phyloP scores from a whole-genome alignment of 1,140 invertebrate species.

The Lineus longissimus region DNA sequence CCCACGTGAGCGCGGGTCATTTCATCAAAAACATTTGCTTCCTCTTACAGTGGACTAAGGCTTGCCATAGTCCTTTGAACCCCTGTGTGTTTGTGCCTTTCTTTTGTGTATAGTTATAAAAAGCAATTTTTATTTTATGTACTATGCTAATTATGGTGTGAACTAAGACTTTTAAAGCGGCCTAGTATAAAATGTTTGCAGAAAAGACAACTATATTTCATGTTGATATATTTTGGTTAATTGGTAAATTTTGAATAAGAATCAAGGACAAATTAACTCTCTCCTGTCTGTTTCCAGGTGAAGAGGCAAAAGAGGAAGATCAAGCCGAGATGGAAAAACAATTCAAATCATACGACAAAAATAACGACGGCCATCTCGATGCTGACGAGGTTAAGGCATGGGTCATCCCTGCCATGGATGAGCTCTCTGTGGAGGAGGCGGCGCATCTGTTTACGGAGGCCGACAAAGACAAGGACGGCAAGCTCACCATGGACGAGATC shows the following conservation, averaged over 20 bases:
- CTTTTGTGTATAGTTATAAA: neutral
- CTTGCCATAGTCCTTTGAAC: too few relatives aligned
- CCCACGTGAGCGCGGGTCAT: too few relatives aligned
- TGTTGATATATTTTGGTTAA: too few relatives aligned
- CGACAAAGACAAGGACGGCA: slow-evolving; percentile 81
- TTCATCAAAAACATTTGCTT: too few relatives aligned
- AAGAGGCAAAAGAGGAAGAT: slow-evolving; percentile 77
- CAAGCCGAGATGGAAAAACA: slow-evolving; percentile 78
- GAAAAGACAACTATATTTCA: too few relatives aligned
- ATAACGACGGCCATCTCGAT: slow-evolving; percentile 79
- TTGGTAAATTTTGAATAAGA: too few relatives aligned
- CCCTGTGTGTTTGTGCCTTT: neutral
- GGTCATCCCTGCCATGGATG: slow-evolving; percentile 87
- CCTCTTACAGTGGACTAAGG: too few relatives aligned
- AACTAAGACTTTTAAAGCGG: too few relatives aligned
- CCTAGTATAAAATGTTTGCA: too few relatives aligned
- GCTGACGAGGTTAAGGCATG: slow-evolving; percentile 79
- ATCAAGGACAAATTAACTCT: too few relatives aligned
- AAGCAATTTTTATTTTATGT: slow-evolving; percentile 17
- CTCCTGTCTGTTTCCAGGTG: slow-evolving; percentile 53
- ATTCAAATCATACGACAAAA: slow-evolving; percentile 85
- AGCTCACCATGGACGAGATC: slow-evolving; percentile 81
- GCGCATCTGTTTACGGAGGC: slow-evolving; percentile 84
- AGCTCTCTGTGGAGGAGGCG: slow-evolving; percentile 86
- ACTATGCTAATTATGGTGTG: too few relatives aligned